Percentiles rank a stretch among this genome's conserved stretches.
phyloP scores from a whole-genome alignment of 2,113 vertebrate genomes.

The Xenopus laevis region DNA sequence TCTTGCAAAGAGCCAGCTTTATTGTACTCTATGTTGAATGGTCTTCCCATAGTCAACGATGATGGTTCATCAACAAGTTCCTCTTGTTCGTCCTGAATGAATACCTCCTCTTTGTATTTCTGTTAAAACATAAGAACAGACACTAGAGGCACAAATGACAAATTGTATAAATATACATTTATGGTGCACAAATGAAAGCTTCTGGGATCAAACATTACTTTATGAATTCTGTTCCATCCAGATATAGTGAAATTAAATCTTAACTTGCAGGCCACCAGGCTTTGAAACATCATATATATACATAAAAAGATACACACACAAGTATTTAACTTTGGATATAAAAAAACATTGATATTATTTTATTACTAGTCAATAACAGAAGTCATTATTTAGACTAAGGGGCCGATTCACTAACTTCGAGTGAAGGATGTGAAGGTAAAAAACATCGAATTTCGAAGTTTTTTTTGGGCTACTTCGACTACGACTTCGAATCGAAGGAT shows the following conservation, averaged over 20 bases:
- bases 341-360: too few species aligned
- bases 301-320: neutral
- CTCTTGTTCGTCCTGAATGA: constrained; percentile 55
- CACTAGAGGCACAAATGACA: neutral
- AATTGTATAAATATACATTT: neutral
- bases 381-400: too few species aligned
- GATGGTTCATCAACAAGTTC: constrained; percentile 71
- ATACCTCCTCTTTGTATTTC: constrained; percentile 67
- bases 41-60: constrained; percentile 67
- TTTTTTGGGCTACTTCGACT: too few species aligned
- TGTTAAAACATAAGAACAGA: constrained; percentile 41
- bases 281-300: neutral
- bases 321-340: too few species aligned
- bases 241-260: neutral
- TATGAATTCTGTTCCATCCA: neutral
- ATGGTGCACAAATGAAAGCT: neutral
- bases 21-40: constrained; percentile 61
- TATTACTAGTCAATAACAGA: too few species aligned
- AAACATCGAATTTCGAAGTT: too few species aligned
- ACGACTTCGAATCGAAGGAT: too few species aligned
- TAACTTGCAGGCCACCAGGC: neutral
- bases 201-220: neutral
- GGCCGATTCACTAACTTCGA: too few species aligned
- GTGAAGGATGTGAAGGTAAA: too few species aligned
- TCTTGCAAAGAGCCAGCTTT: constrained; percentile 52